phyloP scores from a whole-genome alignment of 2,113 vertebrate species.

The Prinia subflava region DNA sequence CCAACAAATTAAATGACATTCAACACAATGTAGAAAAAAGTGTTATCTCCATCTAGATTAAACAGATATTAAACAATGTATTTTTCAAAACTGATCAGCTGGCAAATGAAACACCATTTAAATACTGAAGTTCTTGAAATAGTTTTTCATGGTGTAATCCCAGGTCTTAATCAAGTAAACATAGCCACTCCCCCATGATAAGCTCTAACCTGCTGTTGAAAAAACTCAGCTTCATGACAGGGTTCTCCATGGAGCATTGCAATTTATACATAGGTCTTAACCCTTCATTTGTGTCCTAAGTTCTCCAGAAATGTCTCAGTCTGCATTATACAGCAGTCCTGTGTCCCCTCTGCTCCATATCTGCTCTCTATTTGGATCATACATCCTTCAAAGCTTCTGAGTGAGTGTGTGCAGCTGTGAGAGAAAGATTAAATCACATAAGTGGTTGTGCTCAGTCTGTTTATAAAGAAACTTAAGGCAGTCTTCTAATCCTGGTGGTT shows the following conservation, averaged over 20 bases:
- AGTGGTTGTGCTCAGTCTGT: neutral
- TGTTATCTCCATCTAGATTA: neutral
- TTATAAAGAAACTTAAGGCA: neutral
- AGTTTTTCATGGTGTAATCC: neutral
- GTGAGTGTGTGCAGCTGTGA: neutral
- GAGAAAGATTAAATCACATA: neutral
- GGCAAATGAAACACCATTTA: neutral
- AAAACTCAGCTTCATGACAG: neutral
- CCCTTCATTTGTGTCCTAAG: neutral
- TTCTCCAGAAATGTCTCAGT: neutral
- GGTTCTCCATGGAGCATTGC: neutral
- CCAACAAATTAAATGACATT: neutral
- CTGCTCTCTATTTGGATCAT: neutral
- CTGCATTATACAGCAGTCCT: neutral
- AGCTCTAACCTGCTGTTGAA: neutral
- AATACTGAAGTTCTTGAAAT: neutral
- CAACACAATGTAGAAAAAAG: neutral
- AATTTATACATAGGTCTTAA: neutral
- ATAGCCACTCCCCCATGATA: neutral
- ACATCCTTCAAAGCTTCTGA: neutral
- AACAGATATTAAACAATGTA: neutral
- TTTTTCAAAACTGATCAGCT: neutral
- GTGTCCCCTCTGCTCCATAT: neutral
- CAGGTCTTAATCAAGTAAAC: neutral
- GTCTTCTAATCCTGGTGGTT: neutral